Evolutionary conservation across 2,113 vertebrate genomes (phyloP), one percentile per base, ranked within the genome.

Genomic region (Bothrops jararaca): DNA sequence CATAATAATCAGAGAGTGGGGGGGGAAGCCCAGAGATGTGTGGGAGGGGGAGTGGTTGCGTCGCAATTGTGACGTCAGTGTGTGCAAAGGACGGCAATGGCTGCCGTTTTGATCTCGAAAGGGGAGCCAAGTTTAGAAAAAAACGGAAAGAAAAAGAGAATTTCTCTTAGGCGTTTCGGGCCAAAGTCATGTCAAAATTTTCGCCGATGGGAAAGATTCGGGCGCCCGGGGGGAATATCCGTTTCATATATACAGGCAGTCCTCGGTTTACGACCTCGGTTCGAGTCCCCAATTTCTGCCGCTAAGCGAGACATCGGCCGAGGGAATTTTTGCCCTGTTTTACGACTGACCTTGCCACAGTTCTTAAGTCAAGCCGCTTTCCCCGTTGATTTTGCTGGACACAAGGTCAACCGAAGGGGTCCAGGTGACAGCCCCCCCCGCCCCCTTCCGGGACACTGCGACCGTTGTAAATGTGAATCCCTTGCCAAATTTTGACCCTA

Each of bases 191-290:
- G n/a, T 74, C 13, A 18, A 34, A 74, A 7, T 1, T 13, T 13
- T 69, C 2, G 12, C 60, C 13, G 29, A 5, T n/a, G 10, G 29
- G 4, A 69, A n/a, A 69, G 60, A 69, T 69, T n/a, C 0, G n/a
- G n/a, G n/a, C n/a, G n/a, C n/a, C n/a, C n/a, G n/a, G 1, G 0
- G 0, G 26, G 11, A 64, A 69, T n/a, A 64, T 13, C 12, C 3
- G 1, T 26, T 56, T 22, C 5, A 56, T 56, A 56, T 23, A 58
- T 26, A 26, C 3, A 60, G 57, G 57, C 5, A 15, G 29, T 69
- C 60, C 60, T 69, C 26, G 29, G 13, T 69, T 69, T 69, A 69
- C 4, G 0, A n/a, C 29, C 60, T n/a, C 9, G 29, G n/a, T 1
- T 1, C 2, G 11, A 15, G 29, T n/a, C 58, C 9, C 48, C 48